Evolutionary conservation across 2,797 vertebrate species (phyloP), one percentile per base, ranked within the genome.

Genomic region (Enteromius mattozi): DNA sequence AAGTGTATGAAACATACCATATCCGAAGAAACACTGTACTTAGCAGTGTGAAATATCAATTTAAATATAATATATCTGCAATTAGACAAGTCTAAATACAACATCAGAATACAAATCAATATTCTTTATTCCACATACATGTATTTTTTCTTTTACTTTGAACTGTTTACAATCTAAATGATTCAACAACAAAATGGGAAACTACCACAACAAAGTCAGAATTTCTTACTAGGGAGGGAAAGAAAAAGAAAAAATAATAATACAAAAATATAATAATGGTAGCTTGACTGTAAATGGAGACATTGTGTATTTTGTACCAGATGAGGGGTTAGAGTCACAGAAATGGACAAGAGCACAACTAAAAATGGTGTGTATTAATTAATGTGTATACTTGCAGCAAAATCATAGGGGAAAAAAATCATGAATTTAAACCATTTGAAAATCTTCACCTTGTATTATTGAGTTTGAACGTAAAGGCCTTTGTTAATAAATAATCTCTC

Each of bases 61-160:
- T 63, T 54, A 16, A 61, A 24, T 69, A 4, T n/a, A 49, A n/a
- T 21, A 82, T 37, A 54, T 51, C 59, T 69, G 21, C 19, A 49
- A 76, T 66, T 76, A 40, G 27, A 37, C 71, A 12, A 21, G 3
- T 47, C 7, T 85, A 75, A 49, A 86, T 66, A 33, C 84, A 63
- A 80, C 86, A 70, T 76, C 51, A 47, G 77, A 83, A 87, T 90
- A 95, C 95, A 96, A 96, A 96, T 95, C 93, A 94, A 95, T 95
- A 92, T 93, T 94, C 92, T 96, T 96, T 96, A 95, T 95, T 96
- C 92, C 94, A 96, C 95, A 95, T 96, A 95, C 93, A 95, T 93
- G 89, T 89, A 87, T 85, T 88, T 87, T 87, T 86, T 82, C 86
- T 92, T 92, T 90, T 88, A 90, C 92, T 87, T 92, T 94, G 68